Conservation (phyloP, 2,888 invertebrate species). For the Schizotus pectinicornis region DNA sequence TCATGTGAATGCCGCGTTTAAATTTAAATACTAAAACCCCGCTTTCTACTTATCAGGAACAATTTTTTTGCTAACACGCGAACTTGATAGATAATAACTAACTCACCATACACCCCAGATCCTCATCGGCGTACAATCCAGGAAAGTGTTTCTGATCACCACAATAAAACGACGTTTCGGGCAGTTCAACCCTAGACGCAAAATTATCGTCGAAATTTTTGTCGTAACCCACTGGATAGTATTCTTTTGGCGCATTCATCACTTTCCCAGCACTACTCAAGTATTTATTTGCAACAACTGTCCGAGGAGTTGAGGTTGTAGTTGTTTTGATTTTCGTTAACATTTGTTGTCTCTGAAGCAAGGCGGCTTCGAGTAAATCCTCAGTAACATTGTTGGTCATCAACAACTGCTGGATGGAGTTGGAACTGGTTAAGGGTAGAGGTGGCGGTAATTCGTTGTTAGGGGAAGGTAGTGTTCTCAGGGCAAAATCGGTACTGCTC, state of each 20-base stretch:
- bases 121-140: conserved; percentile 86
- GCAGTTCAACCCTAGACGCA: conserved; percentile 81
- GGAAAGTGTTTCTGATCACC: conserved; percentile 91
- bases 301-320: conserved; percentile 57
- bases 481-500: conserved; percentile 48
- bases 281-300: conserved; percentile 55
- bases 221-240: conserved; percentile 87
- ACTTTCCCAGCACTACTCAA: conserved; percentile 64
- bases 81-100: background rate
- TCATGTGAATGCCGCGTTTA: conserved; percentile 20
- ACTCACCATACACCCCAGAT: conserved; percentile 87
- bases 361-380: conserved; percentile 78
- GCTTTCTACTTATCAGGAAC: conserved; percentile 13
- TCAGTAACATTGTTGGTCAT: conserved; percentile 80
- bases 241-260: conserved; percentile 89
- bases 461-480: conserved; percentile 46
- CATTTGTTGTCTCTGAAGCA: conserved; percentile 72
- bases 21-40: background rate
- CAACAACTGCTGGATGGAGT: conserved; percentile 48
- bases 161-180: conserved; percentile 83
- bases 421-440: conserved; percentile 39
- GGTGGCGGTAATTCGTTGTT: conserved; percentile 39
- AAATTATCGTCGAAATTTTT: conserved; percentile 91
- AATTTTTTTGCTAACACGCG: background rate
- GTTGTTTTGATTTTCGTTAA: conserved; percentile 56